Conservation (phyloP, 2,797 vertebrate species). For the Naso thynnoides region DNA sequence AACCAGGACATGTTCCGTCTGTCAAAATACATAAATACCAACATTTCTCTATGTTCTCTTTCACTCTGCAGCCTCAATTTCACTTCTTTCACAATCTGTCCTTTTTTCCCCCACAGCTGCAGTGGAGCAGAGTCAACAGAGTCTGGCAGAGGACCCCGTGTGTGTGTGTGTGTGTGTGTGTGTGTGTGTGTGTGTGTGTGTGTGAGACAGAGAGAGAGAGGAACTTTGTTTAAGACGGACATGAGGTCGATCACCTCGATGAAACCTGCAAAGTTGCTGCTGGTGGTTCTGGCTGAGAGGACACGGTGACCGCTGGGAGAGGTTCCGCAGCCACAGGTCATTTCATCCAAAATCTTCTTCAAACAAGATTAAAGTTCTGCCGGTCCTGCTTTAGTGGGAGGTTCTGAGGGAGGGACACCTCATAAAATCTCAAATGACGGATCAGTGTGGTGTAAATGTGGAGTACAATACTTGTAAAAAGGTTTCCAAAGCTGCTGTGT, state of each 20-base stretch:
- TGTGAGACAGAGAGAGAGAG: slow-evolving; percentile 21
- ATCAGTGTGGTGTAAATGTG: too few relatives aligned
- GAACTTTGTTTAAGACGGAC: slow-evolving; percentile 13
- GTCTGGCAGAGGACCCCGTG: slow-evolving; percentile 26
- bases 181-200: slow-evolving; percentile 9
- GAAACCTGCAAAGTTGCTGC: slow-evolving; percentile 21
- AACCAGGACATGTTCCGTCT: slow-evolving; percentile 8
- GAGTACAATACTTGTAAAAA: too few relatives aligned
- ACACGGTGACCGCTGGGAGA: slow-evolving; percentile 45
- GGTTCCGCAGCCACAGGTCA: slow-evolving; percentile 21
- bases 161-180: background rate
- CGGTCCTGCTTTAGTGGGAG: background rate
- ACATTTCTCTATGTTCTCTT: slow-evolving; percentile 23
- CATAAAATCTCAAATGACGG: background rate
- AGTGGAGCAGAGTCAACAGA: slow-evolving; percentile 44
- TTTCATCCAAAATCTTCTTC: background rate
- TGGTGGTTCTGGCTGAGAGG: slow-evolving; percentile 13
- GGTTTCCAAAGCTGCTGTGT: too few relatives aligned
- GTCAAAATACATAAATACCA: slow-evolving; percentile 48
- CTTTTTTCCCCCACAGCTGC: slow-evolving; percentile 32
- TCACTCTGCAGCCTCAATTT: slow-evolving; percentile 39
- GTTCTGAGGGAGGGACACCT: background rate
- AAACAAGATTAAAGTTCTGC: background rate
- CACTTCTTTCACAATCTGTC: slow-evolving; percentile 63
- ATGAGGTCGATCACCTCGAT: slow-evolving; percentile 48